Percentiles rank a stretch among this genome's conserved stretches.
These are phyloP conservation scores for Pygoscelis adeliae DNA, from an alignment of 2,113 vertebrate genomes.

Conservation along the genomic window DNA sequence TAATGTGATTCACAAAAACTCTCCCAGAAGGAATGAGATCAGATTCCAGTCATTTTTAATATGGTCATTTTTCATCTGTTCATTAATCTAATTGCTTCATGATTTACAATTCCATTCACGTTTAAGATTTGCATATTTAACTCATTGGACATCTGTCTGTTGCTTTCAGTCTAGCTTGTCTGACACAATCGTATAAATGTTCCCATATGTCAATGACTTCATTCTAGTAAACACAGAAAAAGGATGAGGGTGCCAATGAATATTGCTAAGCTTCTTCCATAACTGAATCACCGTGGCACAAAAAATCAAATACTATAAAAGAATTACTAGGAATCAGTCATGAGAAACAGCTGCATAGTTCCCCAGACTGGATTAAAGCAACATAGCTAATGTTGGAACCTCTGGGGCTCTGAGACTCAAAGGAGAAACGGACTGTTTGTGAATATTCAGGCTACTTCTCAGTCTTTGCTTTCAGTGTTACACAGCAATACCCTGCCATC, in stretches of 20 bases:
- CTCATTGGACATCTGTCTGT: not conserved
- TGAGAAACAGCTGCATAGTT: conserved; percentile 44
- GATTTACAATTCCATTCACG: not conserved
- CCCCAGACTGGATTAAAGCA: not conserved
- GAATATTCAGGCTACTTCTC: not conserved
- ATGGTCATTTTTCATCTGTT: not conserved
- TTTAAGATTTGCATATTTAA: conserved; percentile 20
- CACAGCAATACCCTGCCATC: not conserved
- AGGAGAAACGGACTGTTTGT: conserved; percentile 6
- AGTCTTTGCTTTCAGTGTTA: not conserved
- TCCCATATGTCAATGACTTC: conserved; percentile 63
- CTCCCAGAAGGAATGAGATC: conserved; percentile 5
- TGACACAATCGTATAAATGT: not conserved
- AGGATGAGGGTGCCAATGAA: not conserved
- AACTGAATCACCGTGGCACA: conserved; percentile 30
- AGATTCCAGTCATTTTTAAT: not conserved
- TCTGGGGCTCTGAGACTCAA: conserved; percentile 39
- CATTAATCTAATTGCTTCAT: not conserved
- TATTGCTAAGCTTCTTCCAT: conserved; percentile 38
- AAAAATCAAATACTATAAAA: conserved; percentile 27
- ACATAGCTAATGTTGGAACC: not conserved
- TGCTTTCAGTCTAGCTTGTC: conserved; percentile 30
- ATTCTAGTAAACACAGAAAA: conserved; percentile 35
- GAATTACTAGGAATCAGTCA: conserved; percentile 29
- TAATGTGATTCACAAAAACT: not conserved